These are phyloP conservation scores for Drosophila paramelanica DNA, from an alignment of 2,888 invertebrate species.

Conservation along the genomic window DNA sequence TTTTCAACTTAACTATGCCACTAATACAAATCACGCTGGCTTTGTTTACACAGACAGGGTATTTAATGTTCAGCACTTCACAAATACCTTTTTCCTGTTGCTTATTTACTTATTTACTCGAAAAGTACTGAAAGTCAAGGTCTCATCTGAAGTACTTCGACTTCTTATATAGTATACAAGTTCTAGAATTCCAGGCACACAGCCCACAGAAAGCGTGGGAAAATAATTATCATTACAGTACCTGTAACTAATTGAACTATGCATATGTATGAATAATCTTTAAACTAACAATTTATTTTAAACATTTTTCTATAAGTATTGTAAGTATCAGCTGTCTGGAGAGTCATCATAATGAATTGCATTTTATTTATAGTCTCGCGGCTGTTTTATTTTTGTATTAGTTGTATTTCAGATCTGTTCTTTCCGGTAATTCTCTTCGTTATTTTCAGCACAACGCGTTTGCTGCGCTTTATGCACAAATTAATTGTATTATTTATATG, in stretches of 20 bases:
- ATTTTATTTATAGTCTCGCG: conserved; percentile 57
- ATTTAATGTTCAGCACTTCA: background rate
- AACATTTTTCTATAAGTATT: conserved; percentile 32
- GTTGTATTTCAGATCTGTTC: conserved; percentile 35
- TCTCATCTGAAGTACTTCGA: conserved; percentile 25
- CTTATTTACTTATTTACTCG: conserved; percentile 12
- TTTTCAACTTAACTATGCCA: no score
- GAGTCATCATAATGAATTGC: conserved; percentile 52
- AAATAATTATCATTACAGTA: conserved; percentile 42
- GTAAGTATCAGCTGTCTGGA: conserved; percentile 25
- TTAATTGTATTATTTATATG: conserved; percentile 21
- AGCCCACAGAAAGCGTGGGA: conserved; percentile 55
- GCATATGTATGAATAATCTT: conserved; percentile 54
- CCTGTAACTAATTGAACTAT: conserved; percentile 59
- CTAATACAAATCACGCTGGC: no score
- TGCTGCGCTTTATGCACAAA: conserved; percentile 34
- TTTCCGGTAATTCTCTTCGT: conserved; percentile 44
- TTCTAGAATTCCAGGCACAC: background rate
- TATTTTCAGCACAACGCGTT: conserved; percentile 14
- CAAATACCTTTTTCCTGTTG: background rate
- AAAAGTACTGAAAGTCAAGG: conserved; percentile 58
- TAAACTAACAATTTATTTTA: conserved; percentile 37
- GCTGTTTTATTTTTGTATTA: conserved; percentile 26
- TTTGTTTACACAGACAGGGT: background rate
- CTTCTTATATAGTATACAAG: background rate